A percentile compares a stretch with the other conserved stretches of the same genome.
Evolutionary conservation across 2,113 vertebrate species (phyloP).

Genomic region (Chaetodon auriga): DNA sequence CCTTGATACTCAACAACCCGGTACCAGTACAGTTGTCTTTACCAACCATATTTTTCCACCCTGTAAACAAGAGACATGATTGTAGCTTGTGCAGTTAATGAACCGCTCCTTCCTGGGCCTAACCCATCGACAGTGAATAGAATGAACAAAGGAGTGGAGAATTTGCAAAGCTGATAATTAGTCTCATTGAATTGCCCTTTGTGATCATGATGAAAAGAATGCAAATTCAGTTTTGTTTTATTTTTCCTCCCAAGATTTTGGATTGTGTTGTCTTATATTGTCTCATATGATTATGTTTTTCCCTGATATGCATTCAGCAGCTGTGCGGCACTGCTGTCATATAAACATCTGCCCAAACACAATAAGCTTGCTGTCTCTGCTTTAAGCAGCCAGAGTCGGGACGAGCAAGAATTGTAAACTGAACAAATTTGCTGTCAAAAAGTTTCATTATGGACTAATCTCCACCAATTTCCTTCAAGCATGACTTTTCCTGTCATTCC

Average conservation of each 20-base stretch:
- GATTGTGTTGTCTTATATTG: neutral
- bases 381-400: no score
- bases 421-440: no score
- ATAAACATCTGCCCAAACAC: no score
- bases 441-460: no score
- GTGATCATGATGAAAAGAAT: neutral
- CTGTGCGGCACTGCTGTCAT: no score
- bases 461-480: no score
- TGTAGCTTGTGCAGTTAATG: neutral
- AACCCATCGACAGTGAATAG: neutral
- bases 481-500: no score
- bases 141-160: neutral
- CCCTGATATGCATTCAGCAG: no score
- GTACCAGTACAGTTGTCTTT: constrained; percentile 8
- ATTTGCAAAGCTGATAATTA: neutral
- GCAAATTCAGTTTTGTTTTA: neutral
- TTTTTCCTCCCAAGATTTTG: neutral
- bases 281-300: no score
- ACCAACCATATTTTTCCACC: neutral
- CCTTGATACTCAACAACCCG: neutral
- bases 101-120: neutral
- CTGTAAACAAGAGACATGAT: neutral
- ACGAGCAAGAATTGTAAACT: no score
- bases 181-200: neutral
- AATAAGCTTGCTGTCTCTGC: no score